Conservation (phyloP, 1,140 invertebrate genomes). For the Polypedilum pembai region DNA sequence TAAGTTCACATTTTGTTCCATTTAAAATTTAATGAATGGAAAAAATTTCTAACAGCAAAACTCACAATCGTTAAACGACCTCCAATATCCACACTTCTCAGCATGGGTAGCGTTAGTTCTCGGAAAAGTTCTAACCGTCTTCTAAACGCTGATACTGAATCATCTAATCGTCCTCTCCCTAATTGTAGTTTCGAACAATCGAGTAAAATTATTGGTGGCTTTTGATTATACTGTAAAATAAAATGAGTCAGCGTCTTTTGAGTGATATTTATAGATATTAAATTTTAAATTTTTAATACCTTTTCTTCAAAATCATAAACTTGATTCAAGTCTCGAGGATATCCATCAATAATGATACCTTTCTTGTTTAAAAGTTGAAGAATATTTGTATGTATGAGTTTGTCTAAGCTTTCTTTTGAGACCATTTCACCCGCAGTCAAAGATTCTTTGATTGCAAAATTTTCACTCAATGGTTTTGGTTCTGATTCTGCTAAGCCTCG, state of each 20-base stretch:
- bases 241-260: slow-evolving; percentile 24
- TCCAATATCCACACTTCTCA: slow-evolving; percentile 72
- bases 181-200: slow-evolving; percentile 81
- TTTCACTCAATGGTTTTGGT: slow-evolving; percentile 49
- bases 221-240: slow-evolving; percentile 56
- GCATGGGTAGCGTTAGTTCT: slow-evolving; percentile 75
- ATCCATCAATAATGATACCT: slow-evolving; percentile 84
- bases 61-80: slow-evolving; percentile 70
- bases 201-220: slow-evolving; percentile 66
- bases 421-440: slow-evolving; percentile 78
- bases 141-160: slow-evolving; percentile 74
- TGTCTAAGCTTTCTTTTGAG: slow-evolving; percentile 57
- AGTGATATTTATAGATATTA: slow-evolving; percentile 18
- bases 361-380: slow-evolving; percentile 42
- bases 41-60: slow-evolving; percentile 32
- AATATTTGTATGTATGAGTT: slow-evolving; percentile 57
- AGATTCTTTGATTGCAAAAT: slow-evolving; percentile 48
- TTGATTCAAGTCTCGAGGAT: slow-evolving; percentile 78
- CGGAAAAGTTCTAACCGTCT: slow-evolving; percentile 75
- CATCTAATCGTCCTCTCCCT: slow-evolving; percentile 68
- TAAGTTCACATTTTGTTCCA: not conserved
- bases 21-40: not conserved
- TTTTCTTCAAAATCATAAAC: slow-evolving; percentile 75
- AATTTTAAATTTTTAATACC: slow-evolving; percentile 46
- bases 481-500: slow-evolving; percentile 56